Base-by-base conservation (phyloP, 2,888 invertebrate species). In the Tolmerus cingulatus region DNA sequence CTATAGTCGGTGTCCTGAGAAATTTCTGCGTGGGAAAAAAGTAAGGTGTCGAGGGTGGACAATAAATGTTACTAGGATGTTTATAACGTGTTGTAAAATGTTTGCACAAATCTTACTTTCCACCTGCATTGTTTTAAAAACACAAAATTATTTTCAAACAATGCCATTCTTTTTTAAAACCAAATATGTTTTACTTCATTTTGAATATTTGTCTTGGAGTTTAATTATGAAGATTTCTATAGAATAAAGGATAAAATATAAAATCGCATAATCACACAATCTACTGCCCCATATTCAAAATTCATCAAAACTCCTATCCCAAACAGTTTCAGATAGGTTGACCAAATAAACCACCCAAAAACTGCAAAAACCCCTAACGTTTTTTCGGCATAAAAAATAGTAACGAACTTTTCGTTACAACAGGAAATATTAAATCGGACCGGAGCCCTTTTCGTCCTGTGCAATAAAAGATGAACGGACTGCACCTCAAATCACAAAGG, bases 341-440 rank as follows among this genome's bases (percentile, higher is more conserved):
- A n/a, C 66, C 12, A 66, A 66, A 66, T 23, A 66, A 66, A 66
- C 66, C 66, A 66, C 66, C 66, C 66, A 66, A 66, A 51, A 66
- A 19, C 27, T 66, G 66, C 66, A 23, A 12, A 23, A 19, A 66
- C 66, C 19, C 19, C 27, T 19, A 66, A 66, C 9, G 2, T 2
- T 55, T 55, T 55, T 55, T n/a, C 19, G 19, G 19, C 7, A 55
- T 1, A 55, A 27, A 79, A 37, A 82, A 82, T 34, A n/a, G 23
- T 82, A 82, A 82, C 82, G 82, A 82, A 57, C 30, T 82, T 82
- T 57, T n/a, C 27, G 23, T 66, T 76, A 30, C 57, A 37, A 57
- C 82, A 82, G 82, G 82, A 82, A 82, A 82, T 66, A 82, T 82
- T 57, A 82, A 82, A 66, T 82, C 66, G 19, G 57, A 82, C 57